Percentiles rank a stretch among this genome's conserved stretches.
Evolutionary conservation across 2,888 invertebrate genomes (phyloP).

Genomic region (Drosophila pullipes): DNA sequence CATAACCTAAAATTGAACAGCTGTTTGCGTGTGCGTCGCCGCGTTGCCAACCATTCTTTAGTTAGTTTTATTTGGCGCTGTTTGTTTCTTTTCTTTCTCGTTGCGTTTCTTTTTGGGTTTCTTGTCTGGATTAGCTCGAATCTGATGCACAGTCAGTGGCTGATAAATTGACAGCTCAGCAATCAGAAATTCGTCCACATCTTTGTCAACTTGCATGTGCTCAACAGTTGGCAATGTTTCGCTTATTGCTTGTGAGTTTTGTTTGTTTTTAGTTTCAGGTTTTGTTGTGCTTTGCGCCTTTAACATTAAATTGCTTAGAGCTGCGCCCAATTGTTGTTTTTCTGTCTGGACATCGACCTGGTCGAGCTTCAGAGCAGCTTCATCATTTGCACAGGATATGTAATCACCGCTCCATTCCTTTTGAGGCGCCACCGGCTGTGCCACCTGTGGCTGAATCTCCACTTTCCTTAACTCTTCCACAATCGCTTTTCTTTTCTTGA

Average conservation of each 20-base stretch:
- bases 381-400: slow-evolving; percentile 63
- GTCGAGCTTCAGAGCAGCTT: slow-evolving; percentile 12
- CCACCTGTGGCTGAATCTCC: background rate
- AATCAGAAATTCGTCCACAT: slow-evolving; percentile 72
- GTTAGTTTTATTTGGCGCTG: slow-evolving; percentile 28
- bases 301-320: slow-evolving; percentile 60
- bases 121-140: slow-evolving; percentile 77
- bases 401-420: slow-evolving; percentile 67
- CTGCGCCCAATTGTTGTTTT: slow-evolving; percentile 44
- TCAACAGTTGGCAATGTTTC: background rate
- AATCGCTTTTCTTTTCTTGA: slow-evolving; percentile 17
- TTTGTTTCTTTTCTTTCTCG: slow-evolving; percentile 49
- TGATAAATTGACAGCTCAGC: slow-evolving; percentile 52
- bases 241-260: background rate
- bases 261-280: background rate
- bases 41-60: slow-evolving; percentile 54
- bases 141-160: slow-evolving; percentile 67
- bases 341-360: slow-evolving; percentile 34
- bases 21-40: slow-evolving; percentile 42
- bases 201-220: slow-evolving; percentile 37
- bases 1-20: slow-evolving; percentile 67
- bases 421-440: background rate
- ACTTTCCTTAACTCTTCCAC: background rate
- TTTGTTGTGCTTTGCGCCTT: slow-evolving; percentile 9
- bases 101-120: slow-evolving; percentile 68